Evolutionary conservation across 1,140 invertebrate genomes (phyloP).

Genomic region (Reticulitermes speratus): DNA sequence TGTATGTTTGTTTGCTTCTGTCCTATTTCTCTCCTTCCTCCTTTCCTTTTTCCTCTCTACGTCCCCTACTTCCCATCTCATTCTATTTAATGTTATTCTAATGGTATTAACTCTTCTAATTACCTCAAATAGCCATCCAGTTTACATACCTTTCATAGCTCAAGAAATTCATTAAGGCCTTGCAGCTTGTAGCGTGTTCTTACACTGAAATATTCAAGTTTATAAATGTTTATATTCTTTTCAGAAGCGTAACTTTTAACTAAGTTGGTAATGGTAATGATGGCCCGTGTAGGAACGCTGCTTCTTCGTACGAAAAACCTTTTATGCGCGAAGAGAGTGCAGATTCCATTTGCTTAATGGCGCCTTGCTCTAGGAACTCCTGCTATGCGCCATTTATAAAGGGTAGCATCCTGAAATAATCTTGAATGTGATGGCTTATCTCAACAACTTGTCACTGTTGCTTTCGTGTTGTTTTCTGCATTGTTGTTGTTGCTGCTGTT

Average conservation of each 20-base stretch:
- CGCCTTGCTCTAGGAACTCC: neutral
- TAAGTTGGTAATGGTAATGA: neutral
- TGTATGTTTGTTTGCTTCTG: too few relatives aligned
- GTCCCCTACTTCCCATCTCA: too few relatives aligned
- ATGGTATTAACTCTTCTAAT: too few relatives aligned
- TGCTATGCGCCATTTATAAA: slow-evolving; percentile 7
- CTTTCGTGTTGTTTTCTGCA: neutral
- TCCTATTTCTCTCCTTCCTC: too few relatives aligned
- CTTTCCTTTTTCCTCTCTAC: too few relatives aligned
- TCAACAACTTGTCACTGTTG: neutral
- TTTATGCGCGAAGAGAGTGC: neutral
- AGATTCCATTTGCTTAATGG: neutral
- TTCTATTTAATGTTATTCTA: too few relatives aligned
- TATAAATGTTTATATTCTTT: neutral
- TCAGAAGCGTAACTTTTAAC: neutral
- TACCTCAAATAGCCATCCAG: too few relatives aligned
- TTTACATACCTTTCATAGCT: too few relatives aligned
- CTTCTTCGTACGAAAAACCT: neutral
- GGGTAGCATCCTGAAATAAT: neutral
- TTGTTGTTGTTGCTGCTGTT: too few relatives aligned
- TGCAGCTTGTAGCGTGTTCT: too few relatives aligned
- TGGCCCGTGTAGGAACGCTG: neutral
- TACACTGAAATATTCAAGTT: neutral
- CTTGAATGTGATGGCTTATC: slow-evolving; percentile 2
- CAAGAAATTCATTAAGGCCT: too few relatives aligned